Conservation (phyloP, 2,113 vertebrate genomes). For the Callorhinus ursinus region DNA sequence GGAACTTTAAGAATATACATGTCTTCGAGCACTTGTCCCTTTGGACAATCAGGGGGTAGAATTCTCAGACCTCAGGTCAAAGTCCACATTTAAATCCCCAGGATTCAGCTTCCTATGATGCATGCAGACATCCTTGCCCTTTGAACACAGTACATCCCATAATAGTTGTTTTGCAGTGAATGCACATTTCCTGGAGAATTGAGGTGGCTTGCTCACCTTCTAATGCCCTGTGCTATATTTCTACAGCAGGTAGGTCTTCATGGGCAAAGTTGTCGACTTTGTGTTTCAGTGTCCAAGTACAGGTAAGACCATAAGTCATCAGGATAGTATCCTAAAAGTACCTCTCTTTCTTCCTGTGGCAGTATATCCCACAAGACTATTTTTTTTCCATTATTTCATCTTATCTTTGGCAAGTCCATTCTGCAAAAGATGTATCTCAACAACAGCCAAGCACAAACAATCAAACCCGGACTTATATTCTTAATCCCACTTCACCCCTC, state of each 20-base stretch:
- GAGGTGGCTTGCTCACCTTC: not conserved
- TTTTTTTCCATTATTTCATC: not conserved
- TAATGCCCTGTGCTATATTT: not conserved
- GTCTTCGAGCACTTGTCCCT: not conserved
- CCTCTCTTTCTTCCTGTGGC: not conserved
- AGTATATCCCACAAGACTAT: not conserved
- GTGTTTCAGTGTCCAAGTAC: not conserved
- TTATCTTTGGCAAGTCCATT: constrained; percentile 8
- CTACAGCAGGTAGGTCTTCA: not conserved
- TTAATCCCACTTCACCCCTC: not conserved
- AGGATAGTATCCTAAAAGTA: not conserved
- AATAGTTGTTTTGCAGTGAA: constrained; percentile 58
- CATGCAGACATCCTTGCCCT: not conserved
- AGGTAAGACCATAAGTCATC: not conserved
- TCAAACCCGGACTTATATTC: not conserved
- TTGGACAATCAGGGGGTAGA: not conserved
- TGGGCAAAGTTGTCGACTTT: not conserved
- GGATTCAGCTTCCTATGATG: not conserved
- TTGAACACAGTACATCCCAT: constrained; percentile 38
- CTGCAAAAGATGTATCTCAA: not conserved
- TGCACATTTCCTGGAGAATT: not conserved
- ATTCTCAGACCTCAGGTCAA: not conserved
- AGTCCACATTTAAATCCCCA: not conserved
- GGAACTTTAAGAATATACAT: not conserved
- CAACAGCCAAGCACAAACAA: not conserved